phyloP scores from a whole-genome alignment of 1,140 invertebrate genomes.

The Subanguina moxae region DNA sequence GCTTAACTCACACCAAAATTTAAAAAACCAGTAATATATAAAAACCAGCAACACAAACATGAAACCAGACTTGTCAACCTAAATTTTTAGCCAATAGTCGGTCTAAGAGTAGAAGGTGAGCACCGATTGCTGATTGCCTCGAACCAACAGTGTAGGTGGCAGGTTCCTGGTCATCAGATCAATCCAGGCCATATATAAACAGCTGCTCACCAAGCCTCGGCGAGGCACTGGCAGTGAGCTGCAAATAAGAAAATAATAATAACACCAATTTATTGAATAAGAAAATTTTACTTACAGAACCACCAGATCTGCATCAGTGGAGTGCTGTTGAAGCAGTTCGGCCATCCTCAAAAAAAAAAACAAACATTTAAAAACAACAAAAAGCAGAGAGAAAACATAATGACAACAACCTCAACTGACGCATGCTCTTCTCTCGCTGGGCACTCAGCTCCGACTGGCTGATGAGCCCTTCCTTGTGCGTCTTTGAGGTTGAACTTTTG shows the following conservation, averaged over 20 bases:
- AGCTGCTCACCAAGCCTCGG: constrained; percentile 61
- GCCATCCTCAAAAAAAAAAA: constrained; percentile 5
- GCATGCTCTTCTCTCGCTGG: constrained; percentile 14
- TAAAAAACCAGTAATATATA: no score
- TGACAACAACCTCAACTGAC: constrained; percentile 13
- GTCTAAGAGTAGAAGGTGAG: constrained; percentile 64
- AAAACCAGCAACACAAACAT: no score
- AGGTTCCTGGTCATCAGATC: constrained; percentile 61
- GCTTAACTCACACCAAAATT: no score
- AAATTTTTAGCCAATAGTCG: no score
- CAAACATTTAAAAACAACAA: no score
- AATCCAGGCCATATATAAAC: constrained; percentile 64
- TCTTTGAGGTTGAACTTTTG: neutral
- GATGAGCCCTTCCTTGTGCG: constrained; percentile 6
- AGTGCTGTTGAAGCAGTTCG: neutral
- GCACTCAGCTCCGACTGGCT: constrained; percentile 7
- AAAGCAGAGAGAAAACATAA: no score
- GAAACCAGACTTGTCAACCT: no score
- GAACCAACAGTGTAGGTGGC: constrained; percentile 63
- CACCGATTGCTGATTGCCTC: constrained; percentile 64
- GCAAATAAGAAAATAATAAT: constrained; percentile 4
- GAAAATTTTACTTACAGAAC: neutral
- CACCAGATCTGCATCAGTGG: neutral
- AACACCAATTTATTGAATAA: neutral
- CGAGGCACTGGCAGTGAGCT: constrained; percentile 62